A percentile compares a stretch with the other conserved stretches of the same genome.
Conservation (phyloP, 23 tunicate species). For the Pegea sp. region DNA sequence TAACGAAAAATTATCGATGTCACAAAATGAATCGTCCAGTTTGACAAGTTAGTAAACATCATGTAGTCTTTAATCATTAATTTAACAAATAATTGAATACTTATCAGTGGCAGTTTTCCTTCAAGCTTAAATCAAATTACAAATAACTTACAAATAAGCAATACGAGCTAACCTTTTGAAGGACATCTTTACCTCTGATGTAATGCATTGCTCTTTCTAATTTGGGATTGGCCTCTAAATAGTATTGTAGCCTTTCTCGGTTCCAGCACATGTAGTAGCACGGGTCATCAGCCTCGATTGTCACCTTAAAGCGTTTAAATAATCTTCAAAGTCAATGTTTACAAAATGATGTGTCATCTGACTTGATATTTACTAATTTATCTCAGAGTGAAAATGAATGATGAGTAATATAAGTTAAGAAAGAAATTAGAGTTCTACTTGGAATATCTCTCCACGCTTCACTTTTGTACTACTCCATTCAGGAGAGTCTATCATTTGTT, state of each 20-base stretch:
- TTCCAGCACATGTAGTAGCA: conserved; percentile 90
- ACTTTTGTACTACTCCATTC: conserved; percentile 70
- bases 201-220: conserved; percentile 33
- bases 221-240: conserved; percentile 61
- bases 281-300: conserved; percentile 71
- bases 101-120: background rate
- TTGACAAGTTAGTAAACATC: too few species aligned
- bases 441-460: conserved; percentile 70
- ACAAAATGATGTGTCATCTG: background rate
- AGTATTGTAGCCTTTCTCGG: conserved; percentile 61
- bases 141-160: background rate
- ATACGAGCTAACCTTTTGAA: conserved; percentile 28
- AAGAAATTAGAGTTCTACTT: conserved; percentile 17
- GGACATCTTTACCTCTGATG: conserved; percentile 52
- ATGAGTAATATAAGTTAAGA: background rate
- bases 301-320: conserved; percentile 17
- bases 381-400: background rate
- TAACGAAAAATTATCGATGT: background rate
- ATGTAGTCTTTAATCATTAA: too few species aligned
- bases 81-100: too few species aligned
- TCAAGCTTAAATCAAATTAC: too few species aligned
- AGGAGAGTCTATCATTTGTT: conserved; percentile 52
- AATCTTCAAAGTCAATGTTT: background rate
- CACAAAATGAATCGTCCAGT: too few species aligned
- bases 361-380: background rate